phyloP scores from a whole-genome alignment of 2,797 vertebrate species.

The Muscicapa striata region DNA sequence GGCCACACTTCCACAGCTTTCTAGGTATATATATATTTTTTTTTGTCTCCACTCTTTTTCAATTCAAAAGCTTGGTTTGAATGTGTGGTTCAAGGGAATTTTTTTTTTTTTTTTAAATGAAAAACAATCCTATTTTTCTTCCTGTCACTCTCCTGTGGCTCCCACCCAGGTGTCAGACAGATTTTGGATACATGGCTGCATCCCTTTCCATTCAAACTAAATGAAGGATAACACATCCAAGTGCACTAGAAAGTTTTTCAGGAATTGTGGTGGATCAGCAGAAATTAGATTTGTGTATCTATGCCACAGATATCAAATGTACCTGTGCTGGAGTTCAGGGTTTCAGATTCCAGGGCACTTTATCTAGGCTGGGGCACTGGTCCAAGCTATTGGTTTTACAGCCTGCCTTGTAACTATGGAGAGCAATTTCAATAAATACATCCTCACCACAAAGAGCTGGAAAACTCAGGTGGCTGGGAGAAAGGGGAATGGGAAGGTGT shows the following conservation, averaged over 20 bases:
- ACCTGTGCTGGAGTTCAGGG: neutral
- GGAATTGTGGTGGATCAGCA: neutral
- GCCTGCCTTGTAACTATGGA: conserved; percentile 16
- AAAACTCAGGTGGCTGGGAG: neutral
- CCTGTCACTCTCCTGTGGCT: neutral
- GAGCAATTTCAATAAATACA: conserved; percentile 54
- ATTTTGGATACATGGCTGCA: neutral
- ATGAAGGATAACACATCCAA: rapidly evolving
- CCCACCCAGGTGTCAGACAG: neutral
- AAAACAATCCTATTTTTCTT: neutral
- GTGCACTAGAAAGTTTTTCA: neutral
- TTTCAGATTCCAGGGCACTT: neutral
- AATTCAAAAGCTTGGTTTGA: neutral
- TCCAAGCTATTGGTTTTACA: conserved; percentile 43
- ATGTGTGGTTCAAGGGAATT: neutral
- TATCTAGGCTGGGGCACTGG: conserved; percentile 19
- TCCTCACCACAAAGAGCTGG: conserved; percentile 4
- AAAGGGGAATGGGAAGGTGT: neutral
- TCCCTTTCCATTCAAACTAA: neutral
- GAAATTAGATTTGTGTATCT: neutral
- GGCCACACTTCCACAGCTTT: neutral
- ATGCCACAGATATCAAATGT: neutral
- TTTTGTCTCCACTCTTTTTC: neutral
- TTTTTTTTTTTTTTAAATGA: neutral
- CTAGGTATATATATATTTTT: neutral